These are phyloP conservation scores for Cetoscarus ocellatus DNA, from an alignment of 2,797 vertebrate species.

Conservation along the genomic window DNA sequence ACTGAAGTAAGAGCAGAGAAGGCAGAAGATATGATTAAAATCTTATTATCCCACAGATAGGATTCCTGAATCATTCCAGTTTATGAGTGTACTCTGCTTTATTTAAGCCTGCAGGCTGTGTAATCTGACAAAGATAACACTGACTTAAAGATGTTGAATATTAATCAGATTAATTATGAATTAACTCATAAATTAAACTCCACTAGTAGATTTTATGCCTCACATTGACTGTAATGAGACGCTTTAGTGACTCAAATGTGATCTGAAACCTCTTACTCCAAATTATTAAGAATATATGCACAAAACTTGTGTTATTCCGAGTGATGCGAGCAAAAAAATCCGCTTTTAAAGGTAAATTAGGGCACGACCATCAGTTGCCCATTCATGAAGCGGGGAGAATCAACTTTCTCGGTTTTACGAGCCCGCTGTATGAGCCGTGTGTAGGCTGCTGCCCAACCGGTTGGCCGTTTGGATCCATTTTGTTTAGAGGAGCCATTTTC, in stretches of 20 bases:
- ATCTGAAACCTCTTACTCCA: too few species aligned
- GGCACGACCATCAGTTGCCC: too few species aligned
- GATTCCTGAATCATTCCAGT: not conserved
- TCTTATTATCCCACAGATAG: not conserved
- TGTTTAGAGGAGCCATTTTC: conserved; percentile 70
- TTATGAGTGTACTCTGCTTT: too few species aligned
- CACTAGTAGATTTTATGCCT: not conserved
- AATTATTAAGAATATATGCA: too few species aligned
- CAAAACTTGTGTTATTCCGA: too few species aligned
- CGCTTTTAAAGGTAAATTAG: too few species aligned
- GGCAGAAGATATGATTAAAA: not conserved
- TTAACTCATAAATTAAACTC: not conserved
- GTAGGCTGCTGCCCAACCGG: not conserved
- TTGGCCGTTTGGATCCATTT: conserved; percentile 60
- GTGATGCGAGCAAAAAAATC: too few species aligned
- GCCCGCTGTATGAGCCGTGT: too few species aligned
- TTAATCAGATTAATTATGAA: not conserved
- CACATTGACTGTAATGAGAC: too few species aligned
- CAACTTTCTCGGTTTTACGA: too few species aligned
- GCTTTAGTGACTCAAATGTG: too few species aligned
- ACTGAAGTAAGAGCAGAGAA: not conserved
- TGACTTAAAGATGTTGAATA: not conserved
- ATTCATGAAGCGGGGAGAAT: too few species aligned
- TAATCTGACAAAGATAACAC: not conserved
- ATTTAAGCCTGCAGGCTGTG: not conserved